These are phyloP conservation scores for Pseudomyrmex gracilis DNA, from an alignment of 1,140 invertebrate genomes.

Conservation along the genomic window DNA sequence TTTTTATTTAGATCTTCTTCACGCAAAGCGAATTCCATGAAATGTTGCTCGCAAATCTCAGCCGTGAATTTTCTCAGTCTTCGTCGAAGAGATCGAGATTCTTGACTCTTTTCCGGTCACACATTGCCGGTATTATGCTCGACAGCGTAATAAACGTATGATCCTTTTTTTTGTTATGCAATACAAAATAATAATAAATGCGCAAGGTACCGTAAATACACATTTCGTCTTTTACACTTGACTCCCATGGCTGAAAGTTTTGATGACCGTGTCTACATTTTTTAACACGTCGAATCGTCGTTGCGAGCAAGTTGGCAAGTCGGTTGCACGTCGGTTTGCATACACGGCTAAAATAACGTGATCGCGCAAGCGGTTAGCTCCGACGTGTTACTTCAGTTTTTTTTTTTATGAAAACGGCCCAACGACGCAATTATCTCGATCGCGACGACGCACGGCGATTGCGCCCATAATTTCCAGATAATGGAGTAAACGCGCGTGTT, in stretches of 20 bases:
- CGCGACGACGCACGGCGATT: slow-evolving; percentile 42
- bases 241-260: neutral
- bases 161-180: slow-evolving; percentile 23
- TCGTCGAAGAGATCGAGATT: neutral
- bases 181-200: neutral
- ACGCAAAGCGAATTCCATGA: too few species aligned
- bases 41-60: neutral
- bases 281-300: slow-evolving; percentile 18
- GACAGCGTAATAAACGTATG: slow-evolving; percentile 19
- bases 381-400: slow-evolving; percentile 33
- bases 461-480: slow-evolving; percentile 45
- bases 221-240: slow-evolving; percentile 27
- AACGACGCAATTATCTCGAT: slow-evolving; percentile 66
- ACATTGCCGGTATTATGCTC: too few species aligned
- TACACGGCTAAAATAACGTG: slow-evolving; percentile 48
- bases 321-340: neutral
- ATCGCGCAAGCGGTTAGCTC: slow-evolving; percentile 8
- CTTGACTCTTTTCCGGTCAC: slow-evolving; percentile 44
- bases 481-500: neutral
- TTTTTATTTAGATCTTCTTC: neutral
- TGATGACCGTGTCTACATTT: neutral
- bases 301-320: slow-evolving; percentile 27
- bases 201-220: slow-evolving; percentile 19
- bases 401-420: slow-evolving; percentile 29
- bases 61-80: neutral